Evolutionary conservation across 2,888 invertebrate genomes (phyloP).

Genomic region (Amphipoea lucens): DNA sequence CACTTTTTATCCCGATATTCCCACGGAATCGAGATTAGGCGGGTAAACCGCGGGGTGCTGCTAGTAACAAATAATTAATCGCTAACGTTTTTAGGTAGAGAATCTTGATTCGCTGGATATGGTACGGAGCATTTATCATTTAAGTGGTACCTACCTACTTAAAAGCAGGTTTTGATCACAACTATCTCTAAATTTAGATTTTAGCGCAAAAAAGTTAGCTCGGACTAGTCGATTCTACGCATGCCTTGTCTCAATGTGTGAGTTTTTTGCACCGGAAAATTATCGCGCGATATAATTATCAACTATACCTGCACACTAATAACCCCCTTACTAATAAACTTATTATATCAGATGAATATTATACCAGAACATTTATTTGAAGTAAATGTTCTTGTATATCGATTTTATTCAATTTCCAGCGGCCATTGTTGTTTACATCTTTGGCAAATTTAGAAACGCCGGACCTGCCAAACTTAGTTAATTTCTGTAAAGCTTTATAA

Average conservation of each 20-base stretch:
- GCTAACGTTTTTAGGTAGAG: background rate
- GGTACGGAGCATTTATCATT: constrained; percentile 6
- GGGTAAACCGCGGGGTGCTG: no score
- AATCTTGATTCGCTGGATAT: constrained; percentile 22
- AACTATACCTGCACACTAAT: no score
- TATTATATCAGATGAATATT: no score
- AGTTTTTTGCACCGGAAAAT: constrained; percentile 28
- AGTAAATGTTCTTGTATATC: no score
- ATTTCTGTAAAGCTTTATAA: background rate
- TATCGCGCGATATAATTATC: background rate
- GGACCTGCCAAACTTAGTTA: background rate
- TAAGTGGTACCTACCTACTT: background rate
- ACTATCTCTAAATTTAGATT: constrained; percentile 23
- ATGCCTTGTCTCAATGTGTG: background rate
- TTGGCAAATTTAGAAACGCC: no score
- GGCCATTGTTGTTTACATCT: no score
- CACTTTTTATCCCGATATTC: no score
- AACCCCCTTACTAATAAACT: no score
- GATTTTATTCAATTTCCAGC: no score
- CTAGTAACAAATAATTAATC: constrained; percentile 1
- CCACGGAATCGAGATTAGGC: no score
- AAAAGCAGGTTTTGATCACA: constrained; percentile 35
- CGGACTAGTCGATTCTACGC: constrained; percentile 20
- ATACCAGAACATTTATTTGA: no score
- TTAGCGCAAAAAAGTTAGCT: constrained; percentile 21